Base-by-base conservation (phyloP, 2,797 vertebrate species). In the Crocidura indochinensis region DNA sequence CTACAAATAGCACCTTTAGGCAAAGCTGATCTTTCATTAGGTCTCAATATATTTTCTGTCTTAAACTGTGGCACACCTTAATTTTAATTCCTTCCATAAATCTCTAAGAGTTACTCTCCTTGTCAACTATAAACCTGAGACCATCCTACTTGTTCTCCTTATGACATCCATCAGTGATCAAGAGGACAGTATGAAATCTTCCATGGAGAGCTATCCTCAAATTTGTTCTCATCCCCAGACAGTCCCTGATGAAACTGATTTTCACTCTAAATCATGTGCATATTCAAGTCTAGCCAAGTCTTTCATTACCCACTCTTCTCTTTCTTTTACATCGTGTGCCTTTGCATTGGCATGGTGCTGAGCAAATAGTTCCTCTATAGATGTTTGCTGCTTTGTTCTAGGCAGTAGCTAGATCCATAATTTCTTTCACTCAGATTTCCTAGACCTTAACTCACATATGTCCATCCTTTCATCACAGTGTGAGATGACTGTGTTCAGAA, bases 351-450 rank as follows among this genome's bases (percentile, higher is more conserved):
- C 24, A 12, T 0, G 1, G 2, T n/a, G 19, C 27, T 51, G 1
- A 74, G 47, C 53, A 29, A 56, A 22, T 2, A 64, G 26, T 38
- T 44, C 67, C 47, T 78, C 24, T 14, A 2, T 71, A 26, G 24
- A 11, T n/a, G 20, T 73, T 81, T 84, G 74, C 15, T 72, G n/a
- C 8, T 29, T n/a, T 84, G 4, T 74, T 91, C 22, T 89, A 73
- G 87, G 29, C 2, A 51, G 12, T 46, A 71, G 29, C 24, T 38
- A 38, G 64, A 76, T 73, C 49, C 24, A 82, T 19, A 82, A 14
- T 24, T 77, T 29, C 77, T 76, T 72, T 68, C 22, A n/a, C 60
- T 29, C n/a, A 65, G 60, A 62, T 11, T 38, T 2, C 44, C 74
- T 27, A 71, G 31, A 71, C 19, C 47, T 46, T 74, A 27, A 20